Evolutionary conservation across 2,113 vertebrate genomes (phyloP).

Genomic region (Mesitornis unicolor): DNA sequence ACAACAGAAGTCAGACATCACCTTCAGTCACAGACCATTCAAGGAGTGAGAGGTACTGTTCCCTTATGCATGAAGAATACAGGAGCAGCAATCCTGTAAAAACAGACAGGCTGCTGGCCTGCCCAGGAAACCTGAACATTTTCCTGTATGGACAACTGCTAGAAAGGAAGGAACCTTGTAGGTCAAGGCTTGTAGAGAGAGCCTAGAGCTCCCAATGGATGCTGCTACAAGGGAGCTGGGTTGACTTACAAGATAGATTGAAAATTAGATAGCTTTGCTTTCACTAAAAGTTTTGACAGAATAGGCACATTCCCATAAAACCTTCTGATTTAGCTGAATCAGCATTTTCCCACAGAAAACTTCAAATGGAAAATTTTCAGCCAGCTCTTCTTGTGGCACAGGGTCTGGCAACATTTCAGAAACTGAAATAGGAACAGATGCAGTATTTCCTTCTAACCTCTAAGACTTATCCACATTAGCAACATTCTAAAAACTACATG

Average conservation of each 20-base stretch:
- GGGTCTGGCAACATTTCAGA: constrained; percentile 15
- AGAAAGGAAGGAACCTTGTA: background rate
- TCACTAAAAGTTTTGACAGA: background rate
- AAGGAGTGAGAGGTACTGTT: background rate
- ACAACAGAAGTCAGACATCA: background rate
- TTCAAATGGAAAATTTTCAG: background rate
- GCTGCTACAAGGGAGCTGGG: background rate
- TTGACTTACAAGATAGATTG: background rate
- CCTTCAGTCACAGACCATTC: background rate
- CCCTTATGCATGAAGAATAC: background rate
- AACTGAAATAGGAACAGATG: constrained; percentile 26
- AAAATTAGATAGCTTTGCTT: background rate
- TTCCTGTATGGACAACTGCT: background rate
- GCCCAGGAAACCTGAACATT: background rate
- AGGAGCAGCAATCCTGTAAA: background rate
- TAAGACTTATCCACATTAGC: background rate
- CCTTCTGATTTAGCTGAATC: background rate
- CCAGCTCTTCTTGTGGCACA: background rate
- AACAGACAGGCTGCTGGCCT: background rate
- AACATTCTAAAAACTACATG: background rate
- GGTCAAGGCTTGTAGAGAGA: background rate
- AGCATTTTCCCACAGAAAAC: constrained; percentile 22
- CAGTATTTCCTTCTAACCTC: background rate
- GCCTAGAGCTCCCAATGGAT: background rate
- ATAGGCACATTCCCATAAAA: background rate